These are phyloP conservation scores for Bombus breviceps DNA, from an alignment of 1,140 invertebrate species.

Conservation along the genomic window DNA sequence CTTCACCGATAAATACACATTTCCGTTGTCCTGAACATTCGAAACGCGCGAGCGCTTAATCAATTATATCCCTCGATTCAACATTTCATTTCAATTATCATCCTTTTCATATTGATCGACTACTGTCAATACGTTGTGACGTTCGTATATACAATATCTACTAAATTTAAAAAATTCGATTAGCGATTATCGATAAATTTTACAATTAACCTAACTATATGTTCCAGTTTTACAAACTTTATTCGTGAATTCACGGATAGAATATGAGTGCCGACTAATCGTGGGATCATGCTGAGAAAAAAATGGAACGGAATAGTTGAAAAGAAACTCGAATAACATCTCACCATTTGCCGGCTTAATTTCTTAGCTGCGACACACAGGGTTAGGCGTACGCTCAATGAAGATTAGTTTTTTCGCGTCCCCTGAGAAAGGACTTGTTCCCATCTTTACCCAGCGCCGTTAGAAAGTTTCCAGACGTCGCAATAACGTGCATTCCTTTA, in stretches of 20 bases:
- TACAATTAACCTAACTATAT: constrained; percentile 5
- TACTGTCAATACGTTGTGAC: not conserved
- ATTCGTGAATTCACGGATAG: too few species aligned
- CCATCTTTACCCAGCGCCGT: constrained; percentile 1
- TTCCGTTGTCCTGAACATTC: not conserved
- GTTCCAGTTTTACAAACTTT: not conserved
- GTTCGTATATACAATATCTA: not conserved
- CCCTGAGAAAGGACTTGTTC: constrained; percentile 21
- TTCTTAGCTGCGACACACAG: not conserved
- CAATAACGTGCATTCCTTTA: constrained; percentile 11
- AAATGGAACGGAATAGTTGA: not conserved
- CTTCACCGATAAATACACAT: not conserved
- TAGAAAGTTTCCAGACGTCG: constrained; percentile 32
- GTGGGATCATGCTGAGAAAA: too few species aligned
- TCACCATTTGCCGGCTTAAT: constrained; percentile 13
- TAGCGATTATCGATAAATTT: not conserved
- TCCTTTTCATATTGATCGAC: not conserved
- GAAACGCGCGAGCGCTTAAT: not conserved
- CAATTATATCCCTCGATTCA: not conserved
- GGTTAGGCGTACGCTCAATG: constrained; percentile 9
- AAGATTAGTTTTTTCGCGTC: constrained; percentile 25
- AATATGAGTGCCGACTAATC: not conserved
- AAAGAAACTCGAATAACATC: not conserved
- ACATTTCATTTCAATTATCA: not conserved
- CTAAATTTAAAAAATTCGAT: not conserved